phyloP scores from a whole-genome alignment of 2,113 vertebrate genomes.

The Sylvilagus bachmani region DNA sequence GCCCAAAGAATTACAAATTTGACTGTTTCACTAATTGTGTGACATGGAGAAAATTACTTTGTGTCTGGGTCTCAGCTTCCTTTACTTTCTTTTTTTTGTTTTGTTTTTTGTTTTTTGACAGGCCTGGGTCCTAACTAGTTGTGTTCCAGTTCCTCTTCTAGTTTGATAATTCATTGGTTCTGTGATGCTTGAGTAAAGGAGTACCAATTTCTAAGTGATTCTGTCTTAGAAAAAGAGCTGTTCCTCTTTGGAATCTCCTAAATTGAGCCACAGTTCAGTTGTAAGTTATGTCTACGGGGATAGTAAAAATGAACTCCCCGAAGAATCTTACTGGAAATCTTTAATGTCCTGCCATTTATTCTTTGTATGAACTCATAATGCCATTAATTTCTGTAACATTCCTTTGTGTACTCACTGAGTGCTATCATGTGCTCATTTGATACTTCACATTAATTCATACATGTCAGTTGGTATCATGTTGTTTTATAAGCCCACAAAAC shows the following conservation, averaged over 20 bases:
- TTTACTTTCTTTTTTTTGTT: too few relatives aligned
- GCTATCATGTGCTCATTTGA: background rate
- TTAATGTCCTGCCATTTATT: background rate
- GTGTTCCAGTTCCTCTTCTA: background rate
- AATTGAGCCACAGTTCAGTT: background rate
- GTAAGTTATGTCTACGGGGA: rapidly evolving
- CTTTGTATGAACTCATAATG: background rate
- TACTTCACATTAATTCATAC: background rate
- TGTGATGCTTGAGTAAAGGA: background rate
- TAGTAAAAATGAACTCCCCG: background rate
- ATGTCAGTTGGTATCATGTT: background rate
- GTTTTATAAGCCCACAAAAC: conserved; percentile 15
- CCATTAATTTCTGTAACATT: background rate
- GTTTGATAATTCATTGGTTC: background rate
- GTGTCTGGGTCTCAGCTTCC: background rate
- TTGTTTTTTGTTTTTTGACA: too few relatives aligned
- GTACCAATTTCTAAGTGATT: background rate
- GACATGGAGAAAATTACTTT: background rate
- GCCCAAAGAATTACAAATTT: too few relatives aligned
- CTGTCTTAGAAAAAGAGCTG: background rate
- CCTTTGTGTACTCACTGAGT: background rate
- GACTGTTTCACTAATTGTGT: background rate
- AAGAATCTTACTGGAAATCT: background rate
- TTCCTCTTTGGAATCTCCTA: background rate
- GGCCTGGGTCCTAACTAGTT: background rate